Percentiles rank a stretch among this genome's conserved stretches.
Conservation (phyloP, 1,140 invertebrate species). For the Onthophagus taurus region DNA sequence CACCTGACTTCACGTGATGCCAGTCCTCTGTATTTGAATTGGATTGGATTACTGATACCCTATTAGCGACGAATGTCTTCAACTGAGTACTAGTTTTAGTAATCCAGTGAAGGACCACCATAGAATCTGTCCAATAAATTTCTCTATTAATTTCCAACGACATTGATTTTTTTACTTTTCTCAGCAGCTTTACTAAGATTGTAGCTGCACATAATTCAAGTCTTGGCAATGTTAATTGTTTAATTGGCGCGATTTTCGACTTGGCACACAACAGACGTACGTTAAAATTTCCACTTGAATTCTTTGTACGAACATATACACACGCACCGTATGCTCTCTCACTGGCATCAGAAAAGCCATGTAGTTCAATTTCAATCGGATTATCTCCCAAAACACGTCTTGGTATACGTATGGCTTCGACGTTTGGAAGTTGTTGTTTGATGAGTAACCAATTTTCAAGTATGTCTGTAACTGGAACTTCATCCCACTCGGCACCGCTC, state of each 20-base stretch:
- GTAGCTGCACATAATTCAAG: neutral
- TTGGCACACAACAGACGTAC: neutral
- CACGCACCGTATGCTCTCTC: neutral
- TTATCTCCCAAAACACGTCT: neutral
- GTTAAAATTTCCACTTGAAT: neutral
- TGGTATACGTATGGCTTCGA: neutral
- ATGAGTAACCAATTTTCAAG: neutral
- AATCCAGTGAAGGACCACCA: neutral
- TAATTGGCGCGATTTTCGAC: neutral
- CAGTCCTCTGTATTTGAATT: too few relatives aligned
- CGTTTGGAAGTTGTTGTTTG: neutral
- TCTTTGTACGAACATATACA: neutral
- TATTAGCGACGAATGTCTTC: neutral
- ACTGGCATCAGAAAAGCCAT: neutral
- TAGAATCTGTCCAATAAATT: neutral
- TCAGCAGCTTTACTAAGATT: too few relatives aligned
- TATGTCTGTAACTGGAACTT: constrained; percentile 21
- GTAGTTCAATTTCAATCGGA: neutral
- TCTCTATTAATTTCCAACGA: neutral
- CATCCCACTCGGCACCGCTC: constrained; percentile 33
- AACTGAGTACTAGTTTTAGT: neutral
- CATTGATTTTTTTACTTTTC: neutral
- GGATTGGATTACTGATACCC: neutral
- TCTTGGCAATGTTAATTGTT: neutral
- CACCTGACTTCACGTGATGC: neutral